Evolutionary conservation across 2,797 vertebrate genomes (phyloP), one percentile per base, ranked within the genome.

Genomic region (Phataginus tetradactyla): DNA sequence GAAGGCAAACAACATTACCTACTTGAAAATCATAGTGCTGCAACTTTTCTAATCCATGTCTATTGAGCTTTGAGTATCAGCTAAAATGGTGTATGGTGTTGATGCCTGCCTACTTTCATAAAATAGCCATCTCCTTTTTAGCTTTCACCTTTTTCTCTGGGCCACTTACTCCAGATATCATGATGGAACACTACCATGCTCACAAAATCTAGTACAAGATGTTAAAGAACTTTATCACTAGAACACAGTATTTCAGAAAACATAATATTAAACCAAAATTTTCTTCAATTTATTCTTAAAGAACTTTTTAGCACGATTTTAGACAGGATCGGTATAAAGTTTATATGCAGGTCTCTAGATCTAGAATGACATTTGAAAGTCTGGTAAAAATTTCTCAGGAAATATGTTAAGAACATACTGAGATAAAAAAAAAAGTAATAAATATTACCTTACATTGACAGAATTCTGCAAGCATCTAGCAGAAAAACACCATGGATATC

Each of bases 281-380:
- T 81, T 63, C n/a, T 84, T 92, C 25, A 86, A 74, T 88, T 64
- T 51, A 55, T 91, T 81, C 20, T 78, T 80, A 74, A 66, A 86
- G 34, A 80, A 39, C 29, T 86, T n/a, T 59, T 90, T n/a, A 85
- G n/a, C n/a, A 91, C 17, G 77, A 25, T 39, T 80, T 95, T 91
- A 90, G 64, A 5, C 25, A 91, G 29, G 77, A 75, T 5, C 3
- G 49, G 6, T 25, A 51, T 68, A 92, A 80, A 92, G 32, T 80
- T 66, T 71, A 53, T 34, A 59, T 37, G 42, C 18, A 74, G 45
- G 63, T 51, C 25, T 92, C 89, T 66, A 77, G 32, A 94, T n/a
- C n/a, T 34, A 86, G 3, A 88, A 72, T 84, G 53, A 49, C 57
- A 83, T 87, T 66, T 84, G 42, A 81, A 77, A n/a, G 13, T 71